A percentile compares a stretch with the other conserved stretches of the same genome.
These are phyloP conservation scores for Antrozous pallidus DNA, from an alignment of 2,797 vertebrate genomes.

Conservation along the genomic window DNA sequence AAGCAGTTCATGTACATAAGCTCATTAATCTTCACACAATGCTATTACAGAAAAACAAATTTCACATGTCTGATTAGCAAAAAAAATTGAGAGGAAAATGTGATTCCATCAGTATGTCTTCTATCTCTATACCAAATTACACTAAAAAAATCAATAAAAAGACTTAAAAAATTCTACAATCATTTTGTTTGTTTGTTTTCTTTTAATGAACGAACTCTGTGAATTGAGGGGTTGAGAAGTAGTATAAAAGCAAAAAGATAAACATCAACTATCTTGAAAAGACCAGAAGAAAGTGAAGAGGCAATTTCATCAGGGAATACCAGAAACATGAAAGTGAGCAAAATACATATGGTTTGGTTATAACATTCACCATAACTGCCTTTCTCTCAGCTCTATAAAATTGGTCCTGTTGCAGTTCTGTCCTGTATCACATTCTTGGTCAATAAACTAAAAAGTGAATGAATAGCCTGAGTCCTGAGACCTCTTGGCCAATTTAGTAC, in stretches of 20 bases:
- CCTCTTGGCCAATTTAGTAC: background rate
- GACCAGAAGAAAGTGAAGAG: background rate
- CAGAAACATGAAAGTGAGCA: background rate
- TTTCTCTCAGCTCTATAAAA: background rate
- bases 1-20: background rate
- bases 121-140: background rate
- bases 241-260: background rate
- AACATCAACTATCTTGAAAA: background rate
- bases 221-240: background rate
- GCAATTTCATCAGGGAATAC: background rate
- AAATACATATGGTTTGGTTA: background rate
- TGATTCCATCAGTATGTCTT: background rate
- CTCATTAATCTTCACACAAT: background rate
- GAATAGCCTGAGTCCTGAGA: background rate
- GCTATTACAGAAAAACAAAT: background rate
- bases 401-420: background rate
- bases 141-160: conserved; percentile 41
- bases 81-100: background rate
- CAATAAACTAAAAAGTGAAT: background rate
- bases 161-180: background rate
- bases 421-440: background rate
- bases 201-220: background rate
- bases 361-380: background rate
- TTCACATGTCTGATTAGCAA: background rate
- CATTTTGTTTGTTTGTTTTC: background rate